Evolutionary conservation across 2,888 invertebrate species (phyloP).

Genomic region (Synergus japonicus): DNA sequence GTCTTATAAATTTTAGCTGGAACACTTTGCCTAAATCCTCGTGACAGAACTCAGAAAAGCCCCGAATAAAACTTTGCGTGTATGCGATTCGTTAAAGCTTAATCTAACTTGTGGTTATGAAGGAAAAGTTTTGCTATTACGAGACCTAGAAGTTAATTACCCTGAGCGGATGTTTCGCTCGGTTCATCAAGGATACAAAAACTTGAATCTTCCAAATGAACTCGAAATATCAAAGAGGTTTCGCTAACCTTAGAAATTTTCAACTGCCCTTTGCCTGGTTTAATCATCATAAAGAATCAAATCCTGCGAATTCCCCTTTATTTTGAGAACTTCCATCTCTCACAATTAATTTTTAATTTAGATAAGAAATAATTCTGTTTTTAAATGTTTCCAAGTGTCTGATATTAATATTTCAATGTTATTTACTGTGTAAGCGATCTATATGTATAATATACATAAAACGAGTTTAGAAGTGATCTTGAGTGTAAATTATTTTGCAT

Average conservation of each 20-base stretch:
- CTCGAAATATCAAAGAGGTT: slow-evolving; percentile 16
- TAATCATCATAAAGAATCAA: too few species aligned
- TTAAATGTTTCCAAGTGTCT: too few species aligned
- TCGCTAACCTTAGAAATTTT: background rate
- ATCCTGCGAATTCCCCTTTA: too few species aligned
- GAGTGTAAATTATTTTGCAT: background rate
- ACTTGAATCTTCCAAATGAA: slow-evolving; percentile 10
- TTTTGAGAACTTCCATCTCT: too few species aligned
- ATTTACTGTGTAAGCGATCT: too few species aligned
- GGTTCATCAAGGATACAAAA: slow-evolving; percentile 31
- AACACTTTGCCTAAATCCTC: slow-evolving; percentile 10
- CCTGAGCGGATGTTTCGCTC: slow-evolving; percentile 39
- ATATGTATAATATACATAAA: too few species aligned
- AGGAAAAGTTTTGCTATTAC: slow-evolving; percentile 55
- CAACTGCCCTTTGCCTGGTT: background rate
- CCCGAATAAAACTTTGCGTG: slow-evolving; percentile 54
- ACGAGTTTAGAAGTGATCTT: too few species aligned
- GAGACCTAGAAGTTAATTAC: slow-evolving; percentile 49
- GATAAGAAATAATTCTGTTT: too few species aligned
- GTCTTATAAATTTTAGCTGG: background rate
- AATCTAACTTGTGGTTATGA: slow-evolving; percentile 44
- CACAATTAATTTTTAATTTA: too few species aligned
- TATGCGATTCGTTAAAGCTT: slow-evolving; percentile 50
- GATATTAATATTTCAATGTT: too few species aligned
- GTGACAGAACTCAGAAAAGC: slow-evolving; percentile 41